A percentile compares a stretch with the other conserved stretches of the same genome.
phyloP scores from a whole-genome alignment of 2,888 invertebrate genomes.

The Lasioglossum vierecki region DNA sequence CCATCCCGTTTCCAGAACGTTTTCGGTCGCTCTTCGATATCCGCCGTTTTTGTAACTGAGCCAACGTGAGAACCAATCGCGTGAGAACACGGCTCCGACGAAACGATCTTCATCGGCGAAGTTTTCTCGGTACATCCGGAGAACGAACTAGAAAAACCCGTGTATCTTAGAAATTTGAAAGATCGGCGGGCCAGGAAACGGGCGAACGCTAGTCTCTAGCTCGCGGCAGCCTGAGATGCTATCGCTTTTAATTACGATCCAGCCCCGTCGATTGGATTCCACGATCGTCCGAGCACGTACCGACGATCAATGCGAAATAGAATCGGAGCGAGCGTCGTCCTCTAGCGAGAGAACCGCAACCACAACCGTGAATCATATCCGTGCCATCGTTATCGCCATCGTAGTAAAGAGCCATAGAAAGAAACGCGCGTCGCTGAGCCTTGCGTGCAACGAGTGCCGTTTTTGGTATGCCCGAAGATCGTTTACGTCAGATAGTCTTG shows the following conservation, averaged over 20 bases:
- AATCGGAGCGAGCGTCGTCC: slow-evolving; percentile 33
- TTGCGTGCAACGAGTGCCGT: not conserved
- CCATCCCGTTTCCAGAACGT: not conserved
- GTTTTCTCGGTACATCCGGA: not conserved
- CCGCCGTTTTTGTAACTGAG: not conserved
- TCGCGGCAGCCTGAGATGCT: slow-evolving; percentile 35
- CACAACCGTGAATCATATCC: slow-evolving; percentile 38
- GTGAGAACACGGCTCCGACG: not conserved
- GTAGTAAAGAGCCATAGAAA: slow-evolving; percentile 19
- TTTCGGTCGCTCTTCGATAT: not conserved
- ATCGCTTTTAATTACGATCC: slow-evolving; percentile 63
- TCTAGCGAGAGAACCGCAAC: slow-evolving; percentile 28
- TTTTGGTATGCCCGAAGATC: not conserved
- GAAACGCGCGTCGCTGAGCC: slow-evolving; percentile 1
- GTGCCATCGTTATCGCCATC: slow-evolving; percentile 53
- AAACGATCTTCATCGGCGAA: not conserved
- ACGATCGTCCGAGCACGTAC: slow-evolving; percentile 42
- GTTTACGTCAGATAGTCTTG: not conserved
- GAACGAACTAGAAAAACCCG: not conserved
- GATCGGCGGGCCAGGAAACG: slow-evolving; percentile 2
- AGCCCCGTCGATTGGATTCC: slow-evolving; percentile 51
- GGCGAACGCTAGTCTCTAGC: slow-evolving; percentile 43
- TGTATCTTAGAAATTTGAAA: not conserved
- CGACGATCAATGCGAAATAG: slow-evolving; percentile 14
- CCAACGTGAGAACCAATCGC: not conserved